A percentile compares a stretch with the other conserved stretches of the same genome.
Conservation (phyloP, 2,113 vertebrate species). For the Elephantulus edwardii region DNA sequence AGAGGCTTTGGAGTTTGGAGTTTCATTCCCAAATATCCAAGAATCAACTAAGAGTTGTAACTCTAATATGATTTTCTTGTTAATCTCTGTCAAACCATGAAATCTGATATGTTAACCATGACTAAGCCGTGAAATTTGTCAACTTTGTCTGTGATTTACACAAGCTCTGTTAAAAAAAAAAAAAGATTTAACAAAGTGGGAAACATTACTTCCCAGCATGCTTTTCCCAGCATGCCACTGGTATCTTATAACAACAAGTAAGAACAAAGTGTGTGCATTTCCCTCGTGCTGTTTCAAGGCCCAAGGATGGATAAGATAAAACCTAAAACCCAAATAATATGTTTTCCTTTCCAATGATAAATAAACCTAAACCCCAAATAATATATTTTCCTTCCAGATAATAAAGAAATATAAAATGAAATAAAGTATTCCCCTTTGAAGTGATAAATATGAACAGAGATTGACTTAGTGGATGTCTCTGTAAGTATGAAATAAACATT, state of each 20-base stretch:
- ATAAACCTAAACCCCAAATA: neutral
- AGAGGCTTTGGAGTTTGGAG: constrained; percentile 46
- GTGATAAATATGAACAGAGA: neutral
- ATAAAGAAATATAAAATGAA: neutral
- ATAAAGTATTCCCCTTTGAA: constrained; percentile 50
- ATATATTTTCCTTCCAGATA: constrained; percentile 36
- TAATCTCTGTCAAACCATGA: constrained; percentile 83
- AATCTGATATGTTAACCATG: constrained; percentile 83
- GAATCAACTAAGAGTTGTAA: constrained; percentile 75
- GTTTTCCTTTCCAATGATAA: constrained; percentile 53
- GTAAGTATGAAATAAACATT: constrained; percentile 46
- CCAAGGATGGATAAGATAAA: constrained; percentile 69
- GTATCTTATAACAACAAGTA: constrained; percentile 72
- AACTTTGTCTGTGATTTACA: constrained; percentile 82
- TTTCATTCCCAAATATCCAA: constrained; percentile 58
- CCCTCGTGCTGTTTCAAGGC: constrained; percentile 76
- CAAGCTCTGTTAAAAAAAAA: constrained; percentile 79
- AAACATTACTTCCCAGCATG: constrained; percentile 78
- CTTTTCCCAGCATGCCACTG: constrained; percentile 60
- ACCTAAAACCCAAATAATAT: constrained; percentile 36
- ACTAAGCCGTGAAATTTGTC: constrained; percentile 86
- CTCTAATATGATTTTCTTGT: constrained; percentile 82
- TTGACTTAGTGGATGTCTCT: constrained; percentile 36
- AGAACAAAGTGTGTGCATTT: constrained; percentile 71
- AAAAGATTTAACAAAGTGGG: constrained; percentile 72